A percentile compares a stretch with the other conserved stretches of the same genome.
Conservation (phyloP, 2,888 invertebrate species). For the Gryllus longicercus region DNA sequence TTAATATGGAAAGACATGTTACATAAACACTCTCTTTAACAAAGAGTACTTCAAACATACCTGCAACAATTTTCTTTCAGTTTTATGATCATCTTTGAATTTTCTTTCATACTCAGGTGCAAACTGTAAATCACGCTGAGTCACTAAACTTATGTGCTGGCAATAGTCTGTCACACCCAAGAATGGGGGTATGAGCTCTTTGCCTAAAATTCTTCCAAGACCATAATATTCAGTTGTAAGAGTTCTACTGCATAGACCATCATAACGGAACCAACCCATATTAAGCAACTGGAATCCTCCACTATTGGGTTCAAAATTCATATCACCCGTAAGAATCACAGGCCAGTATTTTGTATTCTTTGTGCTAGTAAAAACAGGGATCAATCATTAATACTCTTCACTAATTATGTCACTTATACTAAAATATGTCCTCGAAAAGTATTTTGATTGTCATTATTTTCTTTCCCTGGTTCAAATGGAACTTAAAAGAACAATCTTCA, state of each 20-base stretch:
- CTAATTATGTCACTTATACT: background rate
- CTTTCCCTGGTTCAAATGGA: too few relatives aligned
- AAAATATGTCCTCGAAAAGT: too few relatives aligned
- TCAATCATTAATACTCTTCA: background rate
- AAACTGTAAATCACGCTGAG: conserved; percentile 18
- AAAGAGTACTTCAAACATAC: background rate
- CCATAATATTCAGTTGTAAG: conserved; percentile 21
- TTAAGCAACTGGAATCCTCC: conserved; percentile 67
- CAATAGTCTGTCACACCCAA: conserved; percentile 51
- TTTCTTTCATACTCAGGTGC: background rate
- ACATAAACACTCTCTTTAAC: too few relatives aligned
- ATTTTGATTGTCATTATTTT: too few relatives aligned
- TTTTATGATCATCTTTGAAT: background rate
- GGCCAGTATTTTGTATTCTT: conserved; percentile 61
- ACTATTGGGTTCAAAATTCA: conserved; percentile 77
- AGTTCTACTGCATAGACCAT: conserved; percentile 32
- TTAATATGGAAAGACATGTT: background rate
- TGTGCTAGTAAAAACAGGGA: conserved; percentile 28
- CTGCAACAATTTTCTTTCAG: background rate
- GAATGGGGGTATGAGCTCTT: conserved; percentile 44
- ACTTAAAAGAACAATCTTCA: too few relatives aligned
- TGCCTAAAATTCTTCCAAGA: conserved; percentile 23
- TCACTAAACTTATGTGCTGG: conserved; percentile 43
- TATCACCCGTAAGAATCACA: conserved; percentile 86
- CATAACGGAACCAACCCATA: conserved; percentile 54